Percentiles rank a stretch among this genome's conserved stretches.
phyloP scores from a whole-genome alignment of 2,888 invertebrate genomes.

The Campopleginae sp. region DNA sequence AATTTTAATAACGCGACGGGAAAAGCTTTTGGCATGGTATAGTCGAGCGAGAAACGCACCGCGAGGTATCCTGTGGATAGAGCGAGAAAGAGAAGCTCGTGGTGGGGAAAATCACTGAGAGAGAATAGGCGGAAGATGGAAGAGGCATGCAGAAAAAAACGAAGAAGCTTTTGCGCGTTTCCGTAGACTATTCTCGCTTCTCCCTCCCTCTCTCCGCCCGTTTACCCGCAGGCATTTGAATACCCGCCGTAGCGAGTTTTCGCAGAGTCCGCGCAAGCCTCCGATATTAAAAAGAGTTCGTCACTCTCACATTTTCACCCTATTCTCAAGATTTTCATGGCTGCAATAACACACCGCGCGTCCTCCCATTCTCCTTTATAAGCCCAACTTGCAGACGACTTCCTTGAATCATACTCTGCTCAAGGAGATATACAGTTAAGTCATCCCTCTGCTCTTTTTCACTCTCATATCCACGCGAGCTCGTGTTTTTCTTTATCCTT shows the following conservation, averaged over 20 bases:
- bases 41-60: conserved; percentile 30
- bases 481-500: background rate
- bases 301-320: conserved; percentile 67
- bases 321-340: conserved; percentile 70
- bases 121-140: conserved; percentile 21
- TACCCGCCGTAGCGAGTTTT: conserved; percentile 65
- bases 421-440: background rate
- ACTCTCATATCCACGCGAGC: background rate
- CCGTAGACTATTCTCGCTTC: background rate
- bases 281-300: conserved; percentile 77
- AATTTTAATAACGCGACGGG: conserved; percentile 79
- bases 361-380: background rate
- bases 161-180: conserved; percentile 49
- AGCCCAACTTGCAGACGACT: background rate
- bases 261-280: conserved; percentile 65
- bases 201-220: background rate
- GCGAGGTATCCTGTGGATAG: conserved; percentile 24
- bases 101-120: conserved; percentile 16
- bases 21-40: conserved; percentile 44
- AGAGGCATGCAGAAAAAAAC: conserved; percentile 23
- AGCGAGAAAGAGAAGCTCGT: background rate
- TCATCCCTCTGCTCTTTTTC: conserved; percentile 1
- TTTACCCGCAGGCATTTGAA: conserved; percentile 70
- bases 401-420: conserved; percentile 20
- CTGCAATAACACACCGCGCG: conserved; percentile 71